Percentiles rank a stretch among this genome's conserved stretches.
These are phyloP conservation scores for Megaceryle maxima DNA, from an alignment of 2,113 vertebrate species.

Conservation along the genomic window DNA sequence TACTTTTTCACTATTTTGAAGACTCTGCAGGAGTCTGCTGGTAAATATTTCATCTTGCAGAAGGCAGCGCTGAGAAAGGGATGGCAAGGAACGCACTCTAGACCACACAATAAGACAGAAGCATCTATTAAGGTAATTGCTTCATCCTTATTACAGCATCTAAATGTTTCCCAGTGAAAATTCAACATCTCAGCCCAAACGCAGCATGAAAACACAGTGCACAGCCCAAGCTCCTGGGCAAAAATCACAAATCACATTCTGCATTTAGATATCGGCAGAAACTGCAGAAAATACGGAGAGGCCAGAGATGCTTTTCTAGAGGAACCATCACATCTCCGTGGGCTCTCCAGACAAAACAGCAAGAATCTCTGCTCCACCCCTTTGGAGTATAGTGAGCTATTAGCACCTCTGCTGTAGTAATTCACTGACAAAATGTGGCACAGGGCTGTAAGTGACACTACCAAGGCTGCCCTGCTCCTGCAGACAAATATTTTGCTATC, in stretches of 20 bases:
- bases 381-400: neutral
- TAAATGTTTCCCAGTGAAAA: neutral
- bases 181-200: neutral
- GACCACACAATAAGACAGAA: neutral
- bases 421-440: neutral
- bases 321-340: neutral
- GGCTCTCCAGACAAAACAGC: neutral
- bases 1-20: neutral
- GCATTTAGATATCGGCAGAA: neutral
- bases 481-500: neutral
- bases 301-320: neutral
- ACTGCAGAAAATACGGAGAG: neutral
- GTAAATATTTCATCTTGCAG: slow-evolving; percentile 13
- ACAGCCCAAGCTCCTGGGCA: neutral
- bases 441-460: neutral
- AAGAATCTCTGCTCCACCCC: neutral
- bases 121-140: neutral
- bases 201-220: neutral
- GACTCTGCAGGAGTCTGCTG: neutral
- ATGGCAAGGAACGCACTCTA: neutral
- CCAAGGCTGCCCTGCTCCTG: neutral
- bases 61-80: neutral
- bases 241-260: neutral
- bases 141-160: neutral
- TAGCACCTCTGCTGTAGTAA: neutral